These are phyloP conservation scores for Timema cristinae DNA, from an alignment of 2,888 invertebrate species.

Conservation along the genomic window DNA sequence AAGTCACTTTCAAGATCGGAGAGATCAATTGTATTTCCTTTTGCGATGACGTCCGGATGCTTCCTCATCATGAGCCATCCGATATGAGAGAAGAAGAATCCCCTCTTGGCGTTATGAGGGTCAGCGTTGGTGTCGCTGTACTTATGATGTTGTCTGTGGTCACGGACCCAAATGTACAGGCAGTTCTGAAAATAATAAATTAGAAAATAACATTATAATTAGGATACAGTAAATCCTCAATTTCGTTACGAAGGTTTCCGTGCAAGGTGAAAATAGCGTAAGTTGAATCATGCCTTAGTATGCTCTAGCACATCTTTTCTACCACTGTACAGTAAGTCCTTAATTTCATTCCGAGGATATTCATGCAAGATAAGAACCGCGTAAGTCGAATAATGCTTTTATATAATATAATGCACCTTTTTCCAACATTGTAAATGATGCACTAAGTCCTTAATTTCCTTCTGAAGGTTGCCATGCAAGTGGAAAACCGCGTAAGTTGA, in stretches of 20 bases:
- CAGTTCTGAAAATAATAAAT: constrained; percentile 54
- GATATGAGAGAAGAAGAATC: constrained; percentile 84
- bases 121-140: constrained; percentile 71
- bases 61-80: constrained; percentile 80
- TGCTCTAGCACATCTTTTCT: too few species aligned
- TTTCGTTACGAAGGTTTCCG: neutral
- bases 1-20: constrained; percentile 70
- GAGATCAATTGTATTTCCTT: constrained; percentile 65
- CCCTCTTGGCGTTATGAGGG: constrained; percentile 73
- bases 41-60: constrained; percentile 68
- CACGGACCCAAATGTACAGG: constrained; percentile 71
- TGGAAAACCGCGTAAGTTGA: too few species aligned
- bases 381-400: too few species aligned
- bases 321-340: neutral
- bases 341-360: too few species aligned
- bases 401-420: too few species aligned
- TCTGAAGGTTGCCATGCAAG: too few species aligned
- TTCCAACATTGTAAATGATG: too few species aligned
- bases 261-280: neutral
- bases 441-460: too few species aligned
- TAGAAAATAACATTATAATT: neutral
- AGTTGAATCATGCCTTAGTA: neutral
- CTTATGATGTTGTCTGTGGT: constrained; percentile 78
- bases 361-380: too few species aligned
- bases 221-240: neutral